These are phyloP conservation scores for Bombycilla garrulus DNA, from an alignment of 2,113 vertebrate species.

Conservation along the genomic window DNA sequence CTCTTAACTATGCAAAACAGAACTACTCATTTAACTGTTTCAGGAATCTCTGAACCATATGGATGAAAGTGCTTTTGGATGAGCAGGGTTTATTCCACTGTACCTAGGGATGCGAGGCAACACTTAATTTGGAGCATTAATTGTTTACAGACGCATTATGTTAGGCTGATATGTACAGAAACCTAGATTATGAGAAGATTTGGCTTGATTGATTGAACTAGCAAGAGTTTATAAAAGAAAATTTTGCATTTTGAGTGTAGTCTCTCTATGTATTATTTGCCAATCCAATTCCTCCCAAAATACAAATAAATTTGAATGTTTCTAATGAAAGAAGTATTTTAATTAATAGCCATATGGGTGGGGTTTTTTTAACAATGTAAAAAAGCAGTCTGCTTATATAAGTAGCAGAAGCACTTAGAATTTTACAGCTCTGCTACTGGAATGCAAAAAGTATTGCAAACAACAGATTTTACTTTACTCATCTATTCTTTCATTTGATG, in stretches of 20 bases:
- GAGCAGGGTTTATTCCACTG: neutral
- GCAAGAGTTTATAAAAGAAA: neutral
- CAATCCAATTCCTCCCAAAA: neutral
- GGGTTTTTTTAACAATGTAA: accelerated
- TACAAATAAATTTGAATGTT: neutral
- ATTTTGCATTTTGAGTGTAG: neutral
- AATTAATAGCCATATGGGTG: neutral
- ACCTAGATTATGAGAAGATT: neutral
- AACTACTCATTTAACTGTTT: neutral
- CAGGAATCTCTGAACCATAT: neutral
- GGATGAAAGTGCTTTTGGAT: neutral
- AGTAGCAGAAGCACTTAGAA: neutral
- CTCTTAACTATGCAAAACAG: accelerated
- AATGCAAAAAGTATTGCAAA: neutral
- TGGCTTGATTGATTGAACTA: neutral
- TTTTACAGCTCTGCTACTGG: neutral
- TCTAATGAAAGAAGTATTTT: neutral
- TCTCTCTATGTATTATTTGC: neutral
- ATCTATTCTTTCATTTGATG: neutral
- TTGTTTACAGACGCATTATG: neutral
- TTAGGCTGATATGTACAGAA: neutral
- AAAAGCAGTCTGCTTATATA: neutral
- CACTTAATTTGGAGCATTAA: neutral
- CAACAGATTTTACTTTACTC: neutral
- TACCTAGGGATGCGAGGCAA: neutral